These are phyloP conservation scores for Myocastor coypus DNA, from an alignment of 2,113 vertebrate species.

Conservation along the genomic window DNA sequence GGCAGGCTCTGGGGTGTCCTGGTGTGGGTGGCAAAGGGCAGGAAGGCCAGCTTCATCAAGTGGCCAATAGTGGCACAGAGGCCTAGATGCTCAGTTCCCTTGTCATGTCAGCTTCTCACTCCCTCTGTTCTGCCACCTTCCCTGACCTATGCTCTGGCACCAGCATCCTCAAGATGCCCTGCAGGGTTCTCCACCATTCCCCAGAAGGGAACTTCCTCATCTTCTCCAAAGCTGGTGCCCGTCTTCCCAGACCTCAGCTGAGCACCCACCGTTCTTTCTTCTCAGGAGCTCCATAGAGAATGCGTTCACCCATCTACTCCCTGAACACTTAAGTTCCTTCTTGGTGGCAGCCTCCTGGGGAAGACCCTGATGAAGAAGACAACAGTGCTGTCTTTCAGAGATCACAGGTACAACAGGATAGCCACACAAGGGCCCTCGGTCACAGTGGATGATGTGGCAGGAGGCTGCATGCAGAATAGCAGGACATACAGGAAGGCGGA, in stretches of 20 bases:
- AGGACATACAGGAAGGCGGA: background rate
- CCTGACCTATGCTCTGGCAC: background rate
- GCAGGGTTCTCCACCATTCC: background rate
- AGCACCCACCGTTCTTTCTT: background rate
- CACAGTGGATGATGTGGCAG: background rate
- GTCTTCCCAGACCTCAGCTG: background rate
- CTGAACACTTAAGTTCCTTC: background rate
- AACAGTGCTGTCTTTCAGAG: background rate
- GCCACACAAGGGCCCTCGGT: background rate
- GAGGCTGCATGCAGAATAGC: background rate
- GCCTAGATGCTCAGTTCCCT: background rate
- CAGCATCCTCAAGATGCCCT: background rate
- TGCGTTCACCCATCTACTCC: background rate
- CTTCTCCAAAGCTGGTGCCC: background rate
- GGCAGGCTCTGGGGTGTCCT: background rate
- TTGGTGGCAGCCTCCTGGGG: background rate
- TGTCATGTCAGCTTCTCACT: background rate
- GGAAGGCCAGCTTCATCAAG: background rate
- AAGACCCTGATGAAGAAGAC: background rate
- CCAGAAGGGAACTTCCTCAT: background rate
- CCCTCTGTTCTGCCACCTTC: background rate
- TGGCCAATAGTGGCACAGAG: background rate
- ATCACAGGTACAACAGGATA: rapidly evolving
- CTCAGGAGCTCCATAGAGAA: background rate
- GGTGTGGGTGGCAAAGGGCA: rapidly evolving